Conservation (phyloP, 2,797 vertebrate species). For the Gymnoscopelus braueri region DNA sequence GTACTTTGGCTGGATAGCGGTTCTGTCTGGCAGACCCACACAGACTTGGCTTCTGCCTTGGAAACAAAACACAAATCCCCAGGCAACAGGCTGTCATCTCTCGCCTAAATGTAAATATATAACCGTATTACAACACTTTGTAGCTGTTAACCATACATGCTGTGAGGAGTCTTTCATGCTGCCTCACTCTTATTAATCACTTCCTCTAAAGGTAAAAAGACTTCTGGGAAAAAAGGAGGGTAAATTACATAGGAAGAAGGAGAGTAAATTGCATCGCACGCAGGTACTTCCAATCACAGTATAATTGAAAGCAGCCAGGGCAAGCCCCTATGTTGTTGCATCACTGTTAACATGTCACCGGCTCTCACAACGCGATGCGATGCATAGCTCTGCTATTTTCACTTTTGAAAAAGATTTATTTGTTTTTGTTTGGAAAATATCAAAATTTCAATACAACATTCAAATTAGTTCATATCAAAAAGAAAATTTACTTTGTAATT, state of each 20-base stretch:
- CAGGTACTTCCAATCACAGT: constrained; percentile 42
- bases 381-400: no score
- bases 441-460: no score
- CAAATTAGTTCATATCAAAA: no score
- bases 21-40: constrained; percentile 66
- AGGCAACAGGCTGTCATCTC: constrained; percentile 66
- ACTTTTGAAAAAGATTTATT: no score
- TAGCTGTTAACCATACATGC: constrained; percentile 59
- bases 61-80: constrained; percentile 74
- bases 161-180: constrained; percentile 53
- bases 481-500: no score
- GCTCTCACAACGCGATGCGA: background rate
- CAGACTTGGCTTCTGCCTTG: constrained; percentile 62
- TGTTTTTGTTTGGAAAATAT: no score
- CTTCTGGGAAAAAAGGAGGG: constrained; percentile 72
- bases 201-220: constrained; percentile 65
- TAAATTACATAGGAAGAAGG: no score
- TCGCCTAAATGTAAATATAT: constrained; percentile 76
- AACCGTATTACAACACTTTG: constrained; percentile 68
- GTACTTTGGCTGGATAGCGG: constrained; percentile 54
- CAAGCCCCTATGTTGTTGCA: constrained; percentile 58
- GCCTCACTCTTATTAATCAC: constrained; percentile 73
- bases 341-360: constrained; percentile 67
- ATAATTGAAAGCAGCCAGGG: constrained; percentile 64
- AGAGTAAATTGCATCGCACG: no score